Evolutionary conservation across 2,113 vertebrate species (phyloP).

Genomic region (Pelobates fuscus): DNA sequence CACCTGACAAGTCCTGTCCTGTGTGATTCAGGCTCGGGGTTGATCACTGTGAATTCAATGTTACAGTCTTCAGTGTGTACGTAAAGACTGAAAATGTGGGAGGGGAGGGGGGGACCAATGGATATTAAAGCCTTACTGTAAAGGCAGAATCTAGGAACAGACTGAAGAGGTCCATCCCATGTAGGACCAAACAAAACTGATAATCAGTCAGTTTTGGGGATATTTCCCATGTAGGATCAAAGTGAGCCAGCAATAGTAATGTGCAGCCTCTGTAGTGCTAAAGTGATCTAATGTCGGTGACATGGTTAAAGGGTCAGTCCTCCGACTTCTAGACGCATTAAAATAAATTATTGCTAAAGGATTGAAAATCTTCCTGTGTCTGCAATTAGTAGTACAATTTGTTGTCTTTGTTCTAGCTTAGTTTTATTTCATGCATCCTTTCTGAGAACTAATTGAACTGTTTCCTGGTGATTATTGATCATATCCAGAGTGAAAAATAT

Average conservation of each 20-base stretch:
- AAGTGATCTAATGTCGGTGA: conserved; percentile 1
- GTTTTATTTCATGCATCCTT: background rate
- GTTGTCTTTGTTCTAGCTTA: background rate
- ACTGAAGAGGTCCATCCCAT: background rate
- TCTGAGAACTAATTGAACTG: background rate
- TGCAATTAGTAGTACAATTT: background rate
- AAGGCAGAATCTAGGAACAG: background rate
- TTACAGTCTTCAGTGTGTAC: conserved; percentile 49
- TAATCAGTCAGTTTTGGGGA: no score
- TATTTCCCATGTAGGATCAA: conserved; percentile 17
- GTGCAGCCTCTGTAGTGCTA: background rate
- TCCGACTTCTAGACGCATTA: background rate
- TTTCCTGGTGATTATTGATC: background rate
- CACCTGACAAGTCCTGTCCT: conserved; percentile 91
- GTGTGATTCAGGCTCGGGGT: conserved; percentile 66
- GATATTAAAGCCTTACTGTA: conserved; percentile 6
- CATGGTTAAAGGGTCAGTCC: conserved; percentile 3
- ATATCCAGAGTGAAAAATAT: background rate
- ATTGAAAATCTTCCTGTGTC: background rate
- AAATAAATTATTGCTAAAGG: conserved; percentile 8
- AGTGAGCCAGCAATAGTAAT: background rate
- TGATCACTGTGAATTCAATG: conserved; percentile 51
- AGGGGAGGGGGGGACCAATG: background rate
- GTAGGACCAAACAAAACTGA: conserved; percentile 21
- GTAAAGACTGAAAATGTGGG: conserved; percentile 21